Evolutionary conservation across 1,140 invertebrate genomes (phyloP).

Genomic region (Zophobas atratus): DNA sequence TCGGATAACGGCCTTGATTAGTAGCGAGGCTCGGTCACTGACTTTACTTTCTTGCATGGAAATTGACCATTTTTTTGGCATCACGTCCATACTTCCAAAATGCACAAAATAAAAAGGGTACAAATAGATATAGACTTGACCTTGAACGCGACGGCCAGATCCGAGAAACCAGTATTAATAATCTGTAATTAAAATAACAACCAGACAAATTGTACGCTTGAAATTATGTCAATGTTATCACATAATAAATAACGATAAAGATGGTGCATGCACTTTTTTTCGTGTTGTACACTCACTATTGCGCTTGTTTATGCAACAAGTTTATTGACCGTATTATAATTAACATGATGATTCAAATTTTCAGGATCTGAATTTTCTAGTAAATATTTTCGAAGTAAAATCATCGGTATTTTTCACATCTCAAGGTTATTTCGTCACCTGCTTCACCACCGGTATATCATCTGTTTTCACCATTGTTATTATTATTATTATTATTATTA

Average conservation of each 20-base stretch:
- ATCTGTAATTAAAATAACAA: slow-evolving; percentile 23
- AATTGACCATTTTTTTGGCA: slow-evolving; percentile 17
- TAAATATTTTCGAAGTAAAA: slow-evolving; percentile 15
- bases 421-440: slow-evolving; percentile 13
- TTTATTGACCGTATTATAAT: slow-evolving; percentile 17
- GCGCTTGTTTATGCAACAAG: slow-evolving; percentile 14
- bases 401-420: slow-evolving; percentile 2
- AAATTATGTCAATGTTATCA: slow-evolving; percentile 49
- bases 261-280: neutral
- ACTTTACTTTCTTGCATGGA: slow-evolving; percentile 19
- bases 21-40: neutral
- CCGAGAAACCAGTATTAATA: slow-evolving; percentile 24
- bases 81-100: neutral
- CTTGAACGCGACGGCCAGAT: slow-evolving; percentile 21
- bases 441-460: neutral
- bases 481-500: slow-evolving; percentile 4
- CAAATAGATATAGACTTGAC: slow-evolving; percentile 8
- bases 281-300: slow-evolving; percentile 1
- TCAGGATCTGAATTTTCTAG: slow-evolving; percentile 2
- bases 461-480: slow-evolving; percentile 7
- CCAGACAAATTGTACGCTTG: slow-evolving; percentile 20
- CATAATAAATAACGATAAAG: slow-evolving; percentile 42
- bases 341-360: slow-evolving; percentile 27
- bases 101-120: neutral
- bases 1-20: slow-evolving; percentile 34